These are phyloP conservation scores for Sipha maydis DNA, from an alignment of 2,888 invertebrate species.

Conservation along the genomic window DNA sequence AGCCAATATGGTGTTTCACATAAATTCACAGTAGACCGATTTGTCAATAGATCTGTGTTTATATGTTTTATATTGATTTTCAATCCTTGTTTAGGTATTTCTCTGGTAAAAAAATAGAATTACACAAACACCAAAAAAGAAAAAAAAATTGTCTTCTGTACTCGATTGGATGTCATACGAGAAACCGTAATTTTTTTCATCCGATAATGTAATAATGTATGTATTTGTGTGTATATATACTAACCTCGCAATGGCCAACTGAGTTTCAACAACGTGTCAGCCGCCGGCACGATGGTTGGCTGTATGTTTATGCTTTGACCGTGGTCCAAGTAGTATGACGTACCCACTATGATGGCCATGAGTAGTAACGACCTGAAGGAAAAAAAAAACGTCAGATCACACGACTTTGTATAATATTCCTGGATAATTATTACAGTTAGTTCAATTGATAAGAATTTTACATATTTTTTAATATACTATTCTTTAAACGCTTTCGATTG, in stretches of 20 bases:
- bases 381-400: background rate
- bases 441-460: background rate
- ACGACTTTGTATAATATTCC: too few species aligned
- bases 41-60: too few species aligned
- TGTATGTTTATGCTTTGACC: background rate
- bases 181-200: too few species aligned
- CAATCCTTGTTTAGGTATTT: too few species aligned
- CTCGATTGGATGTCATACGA: too few species aligned
- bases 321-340: slow-evolving; percentile 32
- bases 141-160: too few species aligned
- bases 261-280: slow-evolving; percentile 16
- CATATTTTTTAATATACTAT: background rate
- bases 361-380: slow-evolving; percentile 28
- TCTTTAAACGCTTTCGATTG: background rate
- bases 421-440: background rate
- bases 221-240: background rate
- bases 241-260: slow-evolving; percentile 49
- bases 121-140: too few species aligned
- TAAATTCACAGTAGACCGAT: too few species aligned
- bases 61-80: too few species aligned
- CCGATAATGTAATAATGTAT: too few species aligned
- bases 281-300: background rate
- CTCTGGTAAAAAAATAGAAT: too few species aligned
- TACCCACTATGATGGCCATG: slow-evolving; percentile 43
- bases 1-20: too few species aligned